phyloP scores from a whole-genome alignment of 1,140 invertebrate species.

The Trichonephila clavipes region DNA sequence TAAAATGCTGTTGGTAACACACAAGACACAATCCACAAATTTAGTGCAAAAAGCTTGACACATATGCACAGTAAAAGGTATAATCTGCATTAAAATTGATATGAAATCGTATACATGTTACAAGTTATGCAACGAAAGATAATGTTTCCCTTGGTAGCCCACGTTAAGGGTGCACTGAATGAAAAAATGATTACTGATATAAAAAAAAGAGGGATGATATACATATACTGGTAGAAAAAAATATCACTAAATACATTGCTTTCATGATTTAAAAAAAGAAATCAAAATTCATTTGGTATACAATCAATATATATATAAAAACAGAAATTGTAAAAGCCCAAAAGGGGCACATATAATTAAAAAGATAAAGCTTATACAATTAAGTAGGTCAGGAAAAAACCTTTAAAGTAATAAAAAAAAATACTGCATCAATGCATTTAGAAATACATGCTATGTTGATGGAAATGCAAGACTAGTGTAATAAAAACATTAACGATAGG shows the following conservation, averaged over 20 bases:
- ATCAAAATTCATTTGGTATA: slow-evolving; percentile 67
- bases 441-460: slow-evolving; percentile 21
- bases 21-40: slow-evolving; percentile 71
- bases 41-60: slow-evolving; percentile 72
- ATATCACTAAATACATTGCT: slow-evolving; percentile 71
- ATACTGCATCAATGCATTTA: slow-evolving; percentile 44
- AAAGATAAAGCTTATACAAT: slow-evolving; percentile 73
- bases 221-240: slow-evolving; percentile 55
- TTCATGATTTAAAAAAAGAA: slow-evolving; percentile 25
- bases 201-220: slow-evolving; percentile 21
- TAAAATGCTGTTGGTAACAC: slow-evolving; percentile 72
- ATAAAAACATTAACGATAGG: slow-evolving; percentile 62
- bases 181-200: slow-evolving; percentile 28
- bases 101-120: slow-evolving; percentile 68
- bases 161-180: slow-evolving; percentile 20
- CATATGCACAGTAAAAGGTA: slow-evolving; percentile 74
- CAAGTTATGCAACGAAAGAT: slow-evolving; percentile 48
- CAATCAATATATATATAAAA: slow-evolving; percentile 48
- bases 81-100: slow-evolving; percentile 73
- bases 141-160: slow-evolving; percentile 62
- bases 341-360: slow-evolving; percentile 67
- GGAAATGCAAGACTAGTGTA: slow-evolving; percentile 74
- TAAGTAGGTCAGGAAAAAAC: slow-evolving; percentile 58
- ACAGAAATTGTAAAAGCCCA: slow-evolving; percentile 61
- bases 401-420: slow-evolving; percentile 38